Evolutionary conservation across 2,888 invertebrate genomes (phyloP), one percentile per base, ranked within the genome.

Genomic region (Beris morrisii): DNA sequence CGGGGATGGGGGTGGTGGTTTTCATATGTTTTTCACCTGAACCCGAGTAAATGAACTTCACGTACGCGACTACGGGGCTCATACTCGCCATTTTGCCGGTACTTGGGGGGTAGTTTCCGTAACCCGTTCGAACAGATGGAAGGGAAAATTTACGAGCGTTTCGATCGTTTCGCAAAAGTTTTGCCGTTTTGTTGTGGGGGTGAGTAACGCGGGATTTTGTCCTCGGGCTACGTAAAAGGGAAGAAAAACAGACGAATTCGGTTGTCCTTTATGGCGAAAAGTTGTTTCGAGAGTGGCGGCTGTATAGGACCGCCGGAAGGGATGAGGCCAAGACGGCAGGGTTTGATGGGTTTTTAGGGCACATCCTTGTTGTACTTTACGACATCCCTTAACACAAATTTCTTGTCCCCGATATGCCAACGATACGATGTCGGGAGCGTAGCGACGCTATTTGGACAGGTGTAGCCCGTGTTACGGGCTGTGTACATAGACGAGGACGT

Each of bases 101-200:
- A 53, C 30, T 53, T 31, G 12, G n/a, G 28, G 15, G n/a, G 55
- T 56, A 38, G 38, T 38, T 38, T 38, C 9, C 38, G 7, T 38
- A 5, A 3, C 2, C 38, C 1, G 38, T n/a, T n/a, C n/a, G 38
- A 38, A 38, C 22, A 22, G 22, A 38, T 38, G 38, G 38, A 38
- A 38, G 9, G 61, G 50, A 61, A 52, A 61, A 61, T 61, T 61
- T 61, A 61, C 50, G 61, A 43, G 15, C 50, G 50, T 31, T 52
- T 22, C 12, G 50, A 52, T 50, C 32, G 61, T 46, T 59, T 31
- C 46, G 13, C 48, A 9, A 61, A 61, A 52, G 22, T 22, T 61
- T 59, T 52, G 22, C 30, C 30, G 45, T 46, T n/a, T 59, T 50
- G n/a, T 38, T 38, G 2, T 31, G 31, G n/a, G 46, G 44, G n/a